Percentiles rank a stretch among this genome's conserved stretches.
Evolutionary conservation across 2,797 vertebrate species (phyloP).

Genomic region (Cyclopterus lumpus): DNA sequence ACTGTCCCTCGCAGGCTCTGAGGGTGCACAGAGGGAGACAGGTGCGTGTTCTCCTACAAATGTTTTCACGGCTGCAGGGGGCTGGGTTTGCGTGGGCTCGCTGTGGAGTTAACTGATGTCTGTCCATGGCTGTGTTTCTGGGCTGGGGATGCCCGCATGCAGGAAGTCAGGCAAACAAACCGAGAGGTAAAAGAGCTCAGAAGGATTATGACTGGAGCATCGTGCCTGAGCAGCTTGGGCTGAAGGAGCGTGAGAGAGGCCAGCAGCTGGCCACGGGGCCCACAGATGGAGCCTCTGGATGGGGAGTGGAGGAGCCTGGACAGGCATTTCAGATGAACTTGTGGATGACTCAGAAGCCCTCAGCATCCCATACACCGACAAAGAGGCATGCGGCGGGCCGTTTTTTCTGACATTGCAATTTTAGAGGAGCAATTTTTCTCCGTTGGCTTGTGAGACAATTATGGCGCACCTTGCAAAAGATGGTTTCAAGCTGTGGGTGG

Average conservation of each 20-base stretch:
- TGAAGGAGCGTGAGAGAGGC: constrained; percentile 75
- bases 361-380: constrained; percentile 53
- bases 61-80: constrained; percentile 57
- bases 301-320: constrained; percentile 61
- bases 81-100: constrained; percentile 57
- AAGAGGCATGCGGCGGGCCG: constrained; percentile 45
- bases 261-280: constrained; percentile 63
- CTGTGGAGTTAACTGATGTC: constrained; percentile 54
- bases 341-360: constrained; percentile 67
- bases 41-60: constrained; percentile 63
- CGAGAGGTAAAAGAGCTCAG: constrained; percentile 31
- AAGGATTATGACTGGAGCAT: constrained; percentile 57
- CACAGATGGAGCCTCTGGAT: constrained; percentile 73
- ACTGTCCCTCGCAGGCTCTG: constrained; percentile 34
- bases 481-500: too few relatives aligned
- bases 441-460: too few relatives aligned
- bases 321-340: constrained; percentile 65
- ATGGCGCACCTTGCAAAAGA: too few relatives aligned
- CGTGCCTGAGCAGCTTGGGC: constrained; percentile 64
- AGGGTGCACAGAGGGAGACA: constrained; percentile 40
- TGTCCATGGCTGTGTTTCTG: constrained; percentile 54
- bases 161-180: constrained; percentile 46
- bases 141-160: constrained; percentile 42
- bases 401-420: neutral
- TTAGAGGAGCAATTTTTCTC: neutral